phyloP scores from a whole-genome alignment of 2,113 vertebrate genomes.

The Antechinus stuartii region DNA sequence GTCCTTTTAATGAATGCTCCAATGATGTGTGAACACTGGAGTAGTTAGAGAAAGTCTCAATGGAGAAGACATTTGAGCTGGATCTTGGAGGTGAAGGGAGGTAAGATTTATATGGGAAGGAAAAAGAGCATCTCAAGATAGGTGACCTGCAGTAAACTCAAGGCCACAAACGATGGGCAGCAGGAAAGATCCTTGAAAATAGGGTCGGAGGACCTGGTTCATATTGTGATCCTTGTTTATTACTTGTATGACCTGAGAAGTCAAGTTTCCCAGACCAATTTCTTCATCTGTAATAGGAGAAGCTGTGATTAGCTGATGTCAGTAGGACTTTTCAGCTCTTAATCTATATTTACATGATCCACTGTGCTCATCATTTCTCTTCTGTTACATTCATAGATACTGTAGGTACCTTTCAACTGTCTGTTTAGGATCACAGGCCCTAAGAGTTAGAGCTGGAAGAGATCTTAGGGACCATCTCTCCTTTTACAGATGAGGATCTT shows the following conservation, averaged over 20 bases:
- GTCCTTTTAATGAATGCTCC: background rate
- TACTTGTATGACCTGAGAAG: background rate
- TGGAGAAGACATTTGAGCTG: background rate
- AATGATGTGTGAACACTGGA: too few species aligned
- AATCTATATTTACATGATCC: background rate
- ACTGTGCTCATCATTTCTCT: background rate
- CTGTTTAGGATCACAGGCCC: background rate
- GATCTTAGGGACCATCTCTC: background rate
- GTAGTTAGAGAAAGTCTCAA: too few species aligned
- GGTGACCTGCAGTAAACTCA: background rate
- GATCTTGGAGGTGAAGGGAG: background rate
- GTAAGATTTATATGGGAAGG: background rate
- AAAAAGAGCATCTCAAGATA: background rate
- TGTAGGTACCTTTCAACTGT: background rate
- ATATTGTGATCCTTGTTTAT: background rate
- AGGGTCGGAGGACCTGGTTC: too few species aligned
- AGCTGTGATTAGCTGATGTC: background rate
- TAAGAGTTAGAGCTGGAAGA: background rate
- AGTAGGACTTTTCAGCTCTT: background rate
- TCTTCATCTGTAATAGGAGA: background rate
- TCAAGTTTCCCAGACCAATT: background rate
- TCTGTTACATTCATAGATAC: background rate
- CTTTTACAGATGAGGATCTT: background rate
- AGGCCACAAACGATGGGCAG: background rate
- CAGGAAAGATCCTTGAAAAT: too few species aligned